Conservation (phyloP, 2,888 invertebrate species). For the Sarcophaga variegata region DNA sequence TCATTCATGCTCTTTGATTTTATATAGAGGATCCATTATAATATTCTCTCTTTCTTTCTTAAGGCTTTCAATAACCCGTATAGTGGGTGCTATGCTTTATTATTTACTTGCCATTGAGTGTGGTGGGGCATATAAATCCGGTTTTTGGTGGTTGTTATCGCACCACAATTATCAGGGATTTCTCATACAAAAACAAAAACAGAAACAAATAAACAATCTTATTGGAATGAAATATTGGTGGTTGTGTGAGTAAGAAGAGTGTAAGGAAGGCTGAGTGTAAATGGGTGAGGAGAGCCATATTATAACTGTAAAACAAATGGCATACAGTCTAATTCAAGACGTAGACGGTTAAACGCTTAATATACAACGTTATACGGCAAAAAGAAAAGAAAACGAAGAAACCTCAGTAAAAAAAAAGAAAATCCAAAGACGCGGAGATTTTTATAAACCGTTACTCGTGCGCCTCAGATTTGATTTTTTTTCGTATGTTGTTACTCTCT, state of each 20-base stretch:
- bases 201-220: conserved; percentile 39
- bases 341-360: conserved; percentile 51
- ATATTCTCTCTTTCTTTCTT: conserved; percentile 43
- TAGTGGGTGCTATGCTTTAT: conserved; percentile 46
- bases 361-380: conserved; percentile 35
- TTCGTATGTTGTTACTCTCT: background rate
- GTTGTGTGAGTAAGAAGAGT: background rate
- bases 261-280: background rate
- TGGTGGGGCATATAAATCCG: conserved; percentile 63
- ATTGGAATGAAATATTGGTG: conserved; percentile 61
- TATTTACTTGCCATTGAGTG: background rate
- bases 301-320: conserved; percentile 6
- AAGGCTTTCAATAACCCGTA: background rate
- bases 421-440: conserved; percentile 24
- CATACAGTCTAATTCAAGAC: conserved; percentile 59
- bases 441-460: conserved; percentile 58
- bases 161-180: conserved; percentile 70
- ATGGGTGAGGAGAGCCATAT: background rate
- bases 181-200: background rate
- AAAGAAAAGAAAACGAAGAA: conserved; percentile 38
- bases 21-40: background rate
- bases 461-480: conserved; percentile 36
- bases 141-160: conserved; percentile 70
- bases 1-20: conserved; percentile 60
- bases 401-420: conserved; percentile 27